Evolutionary conservation across 2,113 vertebrate species (phyloP).

Genomic region (Scortum barcoo): DNA sequence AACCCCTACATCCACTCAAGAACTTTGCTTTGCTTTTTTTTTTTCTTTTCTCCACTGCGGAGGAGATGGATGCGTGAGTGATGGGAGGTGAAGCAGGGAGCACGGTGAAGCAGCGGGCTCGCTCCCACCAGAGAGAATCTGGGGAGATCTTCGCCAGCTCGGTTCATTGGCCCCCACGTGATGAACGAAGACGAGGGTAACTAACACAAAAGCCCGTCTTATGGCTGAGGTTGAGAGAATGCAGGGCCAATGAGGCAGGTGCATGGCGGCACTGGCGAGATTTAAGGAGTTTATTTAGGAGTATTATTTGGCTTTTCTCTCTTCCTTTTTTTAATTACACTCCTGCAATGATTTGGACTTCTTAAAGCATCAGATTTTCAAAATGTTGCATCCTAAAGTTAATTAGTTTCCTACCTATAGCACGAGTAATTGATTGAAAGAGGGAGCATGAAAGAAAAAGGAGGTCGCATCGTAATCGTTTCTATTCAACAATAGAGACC

Average conservation of each 20-base stretch:
- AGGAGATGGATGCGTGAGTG: conserved; percentile 39
- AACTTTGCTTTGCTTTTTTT: conserved; percentile 10
- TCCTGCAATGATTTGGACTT: not conserved
- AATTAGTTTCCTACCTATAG: not conserved
- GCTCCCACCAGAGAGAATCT: not conserved
- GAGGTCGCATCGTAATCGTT: not conserved
- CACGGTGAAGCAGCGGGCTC: not conserved
- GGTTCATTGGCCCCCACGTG: not conserved
- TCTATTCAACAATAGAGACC: conserved; percentile 4
- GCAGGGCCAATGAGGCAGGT: not conserved
- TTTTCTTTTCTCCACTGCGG: not conserved
- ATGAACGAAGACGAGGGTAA: not conserved
- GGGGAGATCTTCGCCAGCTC: not conserved
- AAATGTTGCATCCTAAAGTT: not conserved
- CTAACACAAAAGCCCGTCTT: not conserved
- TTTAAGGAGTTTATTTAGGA: too few relatives aligned
- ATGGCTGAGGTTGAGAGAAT: not conserved
- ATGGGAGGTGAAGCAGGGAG: conserved; percentile 40
- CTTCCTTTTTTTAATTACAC: not conserved
- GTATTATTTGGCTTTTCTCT: not conserved
- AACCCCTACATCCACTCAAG: conserved; percentile 58
- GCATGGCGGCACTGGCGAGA: not conserved
- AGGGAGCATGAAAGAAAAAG: not conserved
- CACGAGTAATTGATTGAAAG: too few relatives aligned
- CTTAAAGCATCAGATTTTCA: conserved; percentile 1